Evolutionary conservation across 1,140 invertebrate species (phyloP), one percentile per base, ranked within the genome.

Genomic region (Calephelis virginiensis): DNA sequence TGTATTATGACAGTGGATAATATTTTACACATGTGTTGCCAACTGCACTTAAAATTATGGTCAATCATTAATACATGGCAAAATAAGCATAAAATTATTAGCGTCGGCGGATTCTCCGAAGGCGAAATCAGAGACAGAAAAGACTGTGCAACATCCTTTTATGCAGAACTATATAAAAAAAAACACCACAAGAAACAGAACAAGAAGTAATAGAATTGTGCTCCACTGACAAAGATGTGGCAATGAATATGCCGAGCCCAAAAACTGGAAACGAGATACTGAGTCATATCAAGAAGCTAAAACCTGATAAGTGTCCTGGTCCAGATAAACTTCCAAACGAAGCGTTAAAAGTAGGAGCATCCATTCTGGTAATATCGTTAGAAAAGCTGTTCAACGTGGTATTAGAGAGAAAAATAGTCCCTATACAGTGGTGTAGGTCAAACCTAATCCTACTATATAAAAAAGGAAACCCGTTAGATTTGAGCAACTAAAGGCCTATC

Each of bases 1-100:
- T 1, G 28, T 28, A 28, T 28, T 2, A 28, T 28, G 28, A 28
- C 28, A 2, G 28, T 28, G 5, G 3, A 28, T 28, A 28, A 2
- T 28, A 1, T 28, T 28, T 4, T 28, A 28, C 28, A 1, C 28
- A 28, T 28, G 28, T 28, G 49, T 9, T 17, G 17, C 14, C 11
- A 28, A 17, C 50, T 17, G 14, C 5, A 28, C 8, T 53, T 53
- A 17, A 53, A 53, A 17, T 28, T 4, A 28, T 28, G 50, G 28
- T 17, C 9, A 53, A 17, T 10, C 13, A 5, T 53, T 28, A 17
- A 53, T 9, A 53, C 50, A 28, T 53, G 63, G 63, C 14, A 61
- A 64, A 74, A 69, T 66, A 61, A 66, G 66, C 68, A 74, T 66
- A 71, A 67, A 71, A 71, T 74, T 71, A 71, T 71, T 71, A 66